A percentile compares a stretch with the other conserved stretches of the same genome.
phyloP scores from a whole-genome alignment of 2,888 invertebrate species.

The Orgyia antiqua region DNA sequence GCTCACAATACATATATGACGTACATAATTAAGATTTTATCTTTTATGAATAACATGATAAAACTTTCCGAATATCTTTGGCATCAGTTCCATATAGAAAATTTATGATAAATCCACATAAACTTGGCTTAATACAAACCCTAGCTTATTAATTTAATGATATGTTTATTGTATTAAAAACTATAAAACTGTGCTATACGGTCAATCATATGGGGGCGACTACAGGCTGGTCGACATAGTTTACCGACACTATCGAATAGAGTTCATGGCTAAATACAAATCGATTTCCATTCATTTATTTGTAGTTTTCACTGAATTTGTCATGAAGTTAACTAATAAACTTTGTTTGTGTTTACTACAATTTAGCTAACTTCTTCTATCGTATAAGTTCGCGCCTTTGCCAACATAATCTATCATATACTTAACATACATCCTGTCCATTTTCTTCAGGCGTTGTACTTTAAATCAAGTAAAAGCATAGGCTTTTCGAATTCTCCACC shows the following conservation, averaged over 20 bases:
- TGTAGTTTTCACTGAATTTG: conserved; percentile 19
- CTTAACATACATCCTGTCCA: too few relatives aligned
- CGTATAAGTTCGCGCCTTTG: too few relatives aligned
- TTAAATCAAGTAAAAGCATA: too few relatives aligned
- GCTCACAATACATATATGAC: conserved; percentile 16
- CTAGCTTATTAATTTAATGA: background rate
- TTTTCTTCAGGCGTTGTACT: too few relatives aligned
- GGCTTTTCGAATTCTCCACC: too few relatives aligned
- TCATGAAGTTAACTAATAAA: too few relatives aligned
- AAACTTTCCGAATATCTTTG: conserved; percentile 3
- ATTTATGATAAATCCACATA: background rate
- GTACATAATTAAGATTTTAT: conserved; percentile 21
- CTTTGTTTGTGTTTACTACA: too few relatives aligned
- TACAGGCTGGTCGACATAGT: conserved; percentile 33
- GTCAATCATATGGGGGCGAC: conserved; percentile 31
- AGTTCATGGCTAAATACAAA: conserved; percentile 66
- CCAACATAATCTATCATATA: too few relatives aligned
- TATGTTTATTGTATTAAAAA: conserved; percentile 5
- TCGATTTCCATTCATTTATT: conserved; percentile 52
- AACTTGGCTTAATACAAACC: background rate
- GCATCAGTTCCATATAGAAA: background rate
- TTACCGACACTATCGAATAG: conserved; percentile 30
- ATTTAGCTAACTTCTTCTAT: too few relatives aligned
- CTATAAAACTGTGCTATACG: conserved; percentile 23
- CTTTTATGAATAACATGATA: conserved; percentile 5